Evolutionary conservation across 2,888 invertebrate genomes (phyloP).

Genomic region (Scaeva pyrastri): DNA sequence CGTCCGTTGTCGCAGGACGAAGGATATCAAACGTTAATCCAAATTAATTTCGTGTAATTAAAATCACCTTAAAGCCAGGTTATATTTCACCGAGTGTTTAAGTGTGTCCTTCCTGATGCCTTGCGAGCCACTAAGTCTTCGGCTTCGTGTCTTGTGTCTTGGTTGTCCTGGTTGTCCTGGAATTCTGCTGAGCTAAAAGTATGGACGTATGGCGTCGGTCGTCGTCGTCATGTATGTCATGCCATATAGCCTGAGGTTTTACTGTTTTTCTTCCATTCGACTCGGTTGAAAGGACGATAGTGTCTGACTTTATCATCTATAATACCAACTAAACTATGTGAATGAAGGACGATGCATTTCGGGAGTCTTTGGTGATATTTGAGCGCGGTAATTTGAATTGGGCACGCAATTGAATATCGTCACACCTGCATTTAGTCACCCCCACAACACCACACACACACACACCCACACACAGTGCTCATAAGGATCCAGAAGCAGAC

Average conservation of each 20-base stretch:
- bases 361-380: conserved; percentile 44
- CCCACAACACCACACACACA: neutral
- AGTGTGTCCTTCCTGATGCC: conserved; percentile 70
- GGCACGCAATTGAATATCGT: conserved; percentile 74
- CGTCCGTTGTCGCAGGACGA: conserved; percentile 62
- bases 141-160: neutral
- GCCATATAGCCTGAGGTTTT: conserved; percentile 12
- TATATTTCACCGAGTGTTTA: conserved; percentile 78
- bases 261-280: neutral
- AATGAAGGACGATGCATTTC: conserved; percentile 54
- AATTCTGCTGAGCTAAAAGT: neutral
- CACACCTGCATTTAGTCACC: conserved; percentile 69
- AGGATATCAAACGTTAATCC: conserved; percentile 82
- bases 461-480: neutral
- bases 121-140: conserved; percentile 11
- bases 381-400: conserved; percentile 71
- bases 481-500: conserved; percentile 6
- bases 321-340: conserved; percentile 7
- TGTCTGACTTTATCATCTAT: conserved; percentile 66
- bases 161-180: too few relatives aligned
- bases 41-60: conserved; percentile 83
- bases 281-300: conserved; percentile 47
- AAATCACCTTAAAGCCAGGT: conserved; percentile 81
- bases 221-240: too few relatives aligned
- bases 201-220: too few relatives aligned